These are phyloP conservation scores for Unio pictorum DNA, from an alignment of 2,888 invertebrate species.

Conservation along the genomic window DNA sequence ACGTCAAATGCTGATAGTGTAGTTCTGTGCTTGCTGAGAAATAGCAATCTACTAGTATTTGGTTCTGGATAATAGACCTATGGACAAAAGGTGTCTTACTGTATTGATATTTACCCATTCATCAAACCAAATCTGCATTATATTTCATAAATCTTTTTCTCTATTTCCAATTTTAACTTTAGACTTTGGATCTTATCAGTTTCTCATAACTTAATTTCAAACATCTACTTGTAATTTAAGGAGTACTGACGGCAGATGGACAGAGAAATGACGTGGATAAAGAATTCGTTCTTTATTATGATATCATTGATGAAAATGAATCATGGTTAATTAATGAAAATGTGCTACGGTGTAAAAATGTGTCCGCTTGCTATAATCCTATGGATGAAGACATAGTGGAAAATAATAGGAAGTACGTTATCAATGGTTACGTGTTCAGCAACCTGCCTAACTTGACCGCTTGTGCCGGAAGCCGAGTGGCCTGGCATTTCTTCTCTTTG, in stretches of 20 bases:
- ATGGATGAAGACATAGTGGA: slow-evolving; percentile 30
- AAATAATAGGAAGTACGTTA: slow-evolving; percentile 25
- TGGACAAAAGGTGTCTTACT: no score
- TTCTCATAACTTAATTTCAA: no score
- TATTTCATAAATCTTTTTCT: no score
- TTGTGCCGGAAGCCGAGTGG: slow-evolving; percentile 41
- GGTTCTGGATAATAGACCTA: no score
- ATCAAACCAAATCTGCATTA: no score
- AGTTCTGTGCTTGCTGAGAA: no score
- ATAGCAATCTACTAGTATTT: no score
- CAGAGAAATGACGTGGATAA: slow-evolving; percentile 42
- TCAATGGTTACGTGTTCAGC: slow-evolving; percentile 45
- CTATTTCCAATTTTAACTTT: no score
- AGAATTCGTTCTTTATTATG: slow-evolving; percentile 45
- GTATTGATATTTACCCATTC: no score
- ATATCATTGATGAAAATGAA: slow-evolving; percentile 46
- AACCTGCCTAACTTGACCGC: slow-evolving; percentile 41
- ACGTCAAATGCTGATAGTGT: no score
- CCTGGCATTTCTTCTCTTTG: slow-evolving; percentile 35
- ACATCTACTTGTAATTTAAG: slow-evolving; percentile 8
- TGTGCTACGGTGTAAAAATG: slow-evolving; percentile 35
- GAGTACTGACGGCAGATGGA: slow-evolving; percentile 27
- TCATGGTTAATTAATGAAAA: slow-evolving; percentile 44
- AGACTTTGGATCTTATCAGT: no score
- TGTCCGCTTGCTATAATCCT: slow-evolving; percentile 22